A percentile compares a stretch with the other conserved stretches of the same genome.
phyloP scores from a whole-genome alignment of 2,797 vertebrate species.

The Myripristis murdjan region DNA sequence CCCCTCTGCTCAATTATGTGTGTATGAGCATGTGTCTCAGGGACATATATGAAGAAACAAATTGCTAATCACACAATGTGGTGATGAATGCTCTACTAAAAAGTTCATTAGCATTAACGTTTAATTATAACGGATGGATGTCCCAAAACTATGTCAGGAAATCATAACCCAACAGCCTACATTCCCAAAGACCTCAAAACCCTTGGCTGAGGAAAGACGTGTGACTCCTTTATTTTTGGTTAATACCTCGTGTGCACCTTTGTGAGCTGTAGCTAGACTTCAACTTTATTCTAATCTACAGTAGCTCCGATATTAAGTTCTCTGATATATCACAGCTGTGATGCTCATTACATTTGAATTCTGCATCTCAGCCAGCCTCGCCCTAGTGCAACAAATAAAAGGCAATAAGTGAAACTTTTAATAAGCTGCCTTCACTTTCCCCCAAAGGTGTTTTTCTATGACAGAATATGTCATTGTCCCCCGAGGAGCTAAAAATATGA shows the following conservation, averaged over 20 bases:
- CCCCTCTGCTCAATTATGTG: not conserved
- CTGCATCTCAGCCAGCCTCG: slow-evolving; percentile 63
- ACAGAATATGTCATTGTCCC: slow-evolving; percentile 77
- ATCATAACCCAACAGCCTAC: not conserved
- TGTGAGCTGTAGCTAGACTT: slow-evolving; percentile 46
- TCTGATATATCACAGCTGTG: slow-evolving; percentile 68
- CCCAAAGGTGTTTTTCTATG: slow-evolving; percentile 73
- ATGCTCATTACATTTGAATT: slow-evolving; percentile 75
- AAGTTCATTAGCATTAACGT: not conserved
- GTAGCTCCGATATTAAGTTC: slow-evolving; percentile 63
- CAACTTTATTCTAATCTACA: slow-evolving; percentile 47
- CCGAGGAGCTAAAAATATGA: slow-evolving; percentile 75
- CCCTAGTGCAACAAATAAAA: slow-evolving; percentile 85
- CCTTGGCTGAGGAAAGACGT: not conserved
- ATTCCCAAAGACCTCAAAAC: not conserved
- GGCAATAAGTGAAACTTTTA: slow-evolving; percentile 86
- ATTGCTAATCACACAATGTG: not conserved
- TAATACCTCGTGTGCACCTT: slow-evolving; percentile 1
- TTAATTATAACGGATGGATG: slow-evolving; percentile 3
- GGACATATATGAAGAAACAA: not conserved
- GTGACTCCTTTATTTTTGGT: not conserved
- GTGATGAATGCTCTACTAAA: not conserved
- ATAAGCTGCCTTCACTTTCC: slow-evolving; percentile 77
- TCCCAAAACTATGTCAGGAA: slow-evolving; percentile 10
- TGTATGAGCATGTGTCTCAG: not conserved